Conservation (phyloP, 2,888 invertebrate genomes). For the Morpho helenor region DNA sequence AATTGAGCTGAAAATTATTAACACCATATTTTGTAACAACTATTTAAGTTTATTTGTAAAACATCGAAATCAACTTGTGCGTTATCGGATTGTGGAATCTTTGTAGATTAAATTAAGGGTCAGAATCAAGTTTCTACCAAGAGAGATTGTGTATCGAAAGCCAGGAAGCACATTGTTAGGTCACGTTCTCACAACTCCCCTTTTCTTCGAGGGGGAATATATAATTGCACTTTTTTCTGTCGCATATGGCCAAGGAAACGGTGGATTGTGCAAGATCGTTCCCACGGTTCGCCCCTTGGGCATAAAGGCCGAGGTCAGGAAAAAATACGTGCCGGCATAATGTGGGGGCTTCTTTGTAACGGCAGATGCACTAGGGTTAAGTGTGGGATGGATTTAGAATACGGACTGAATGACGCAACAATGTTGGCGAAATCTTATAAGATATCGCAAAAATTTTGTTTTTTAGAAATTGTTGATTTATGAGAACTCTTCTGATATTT, state of each 20-base stretch:
- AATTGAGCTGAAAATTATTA: slow-evolving; percentile 36
- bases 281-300: slow-evolving; percentile 75
- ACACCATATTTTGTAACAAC: slow-evolving; percentile 37
- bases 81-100: slow-evolving; percentile 54
- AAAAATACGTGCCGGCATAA: slow-evolving; percentile 74
- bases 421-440: slow-evolving; percentile 32
- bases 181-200: slow-evolving; percentile 79
- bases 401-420: slow-evolving; percentile 62
- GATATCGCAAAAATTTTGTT: slow-evolving; percentile 3
- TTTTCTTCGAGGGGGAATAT: slow-evolving; percentile 78
- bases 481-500: no score
- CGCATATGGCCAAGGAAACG: slow-evolving; percentile 78
- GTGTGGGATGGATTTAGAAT: slow-evolving; percentile 60
- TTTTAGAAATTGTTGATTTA: background rate
- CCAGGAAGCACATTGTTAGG: slow-evolving; percentile 79
- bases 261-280: slow-evolving; percentile 72
- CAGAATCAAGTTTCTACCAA: slow-evolving; percentile 48
- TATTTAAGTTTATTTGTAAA: slow-evolving; percentile 57
- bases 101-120: slow-evolving; percentile 44
- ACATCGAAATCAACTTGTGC: slow-evolving; percentile 41
- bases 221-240: slow-evolving; percentile 80
- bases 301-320: slow-evolving; percentile 75
- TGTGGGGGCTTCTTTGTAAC: slow-evolving; percentile 67
- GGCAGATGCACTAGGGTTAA: slow-evolving; percentile 76
- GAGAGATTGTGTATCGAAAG: slow-evolving; percentile 68